Percentiles rank a stretch among this genome's conserved stretches.
phyloP scores from a whole-genome alignment of 2,113 vertebrate genomes.

The Hypocryptadius cinnamomeus region DNA sequence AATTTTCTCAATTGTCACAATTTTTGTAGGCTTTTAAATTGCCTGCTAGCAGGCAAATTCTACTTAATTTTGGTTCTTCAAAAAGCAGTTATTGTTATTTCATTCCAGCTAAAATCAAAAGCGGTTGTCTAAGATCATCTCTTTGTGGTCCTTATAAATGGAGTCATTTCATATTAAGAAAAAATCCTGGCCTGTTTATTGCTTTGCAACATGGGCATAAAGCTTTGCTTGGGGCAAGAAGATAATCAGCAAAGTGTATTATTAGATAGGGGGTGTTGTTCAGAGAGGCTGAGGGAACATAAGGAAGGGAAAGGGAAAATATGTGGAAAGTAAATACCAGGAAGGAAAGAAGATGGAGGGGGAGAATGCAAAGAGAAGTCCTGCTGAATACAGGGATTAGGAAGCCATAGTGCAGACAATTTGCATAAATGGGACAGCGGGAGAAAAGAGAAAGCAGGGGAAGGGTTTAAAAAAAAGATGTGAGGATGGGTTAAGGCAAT shows the following conservation, averaged over 20 bases:
- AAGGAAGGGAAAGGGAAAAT: not conserved
- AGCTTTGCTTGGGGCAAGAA: not conserved
- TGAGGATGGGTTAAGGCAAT: not conserved
- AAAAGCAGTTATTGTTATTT: slow-evolving; percentile 28
- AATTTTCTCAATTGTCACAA: slow-evolving; percentile 1
- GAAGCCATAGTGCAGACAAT: not conserved
- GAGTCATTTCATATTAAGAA: not conserved
- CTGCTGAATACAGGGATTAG: accelerated
- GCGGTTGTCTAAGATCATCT: not conserved
- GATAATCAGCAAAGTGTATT: not conserved
- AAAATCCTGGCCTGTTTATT: slow-evolving; percentile 1
- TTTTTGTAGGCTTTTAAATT: slow-evolving; percentile 9
- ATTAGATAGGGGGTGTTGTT: not conserved
- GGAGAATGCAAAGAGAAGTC: not conserved
- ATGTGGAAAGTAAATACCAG: not conserved
- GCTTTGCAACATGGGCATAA: not conserved
- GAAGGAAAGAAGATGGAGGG: not conserved
- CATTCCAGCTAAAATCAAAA: slow-evolving; percentile 28
- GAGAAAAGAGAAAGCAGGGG: not conserved
- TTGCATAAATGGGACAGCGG: not conserved
- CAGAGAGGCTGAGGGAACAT: not conserved
- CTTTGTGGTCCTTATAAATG: slow-evolving; percentile 18
- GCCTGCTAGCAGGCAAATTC: slow-evolving; percentile 1
- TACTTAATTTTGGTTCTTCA: slow-evolving; percentile 5
- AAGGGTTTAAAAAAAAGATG: not conserved